phyloP scores from a whole-genome alignment of 2,797 vertebrate genomes.

The Periparus ater region DNA sequence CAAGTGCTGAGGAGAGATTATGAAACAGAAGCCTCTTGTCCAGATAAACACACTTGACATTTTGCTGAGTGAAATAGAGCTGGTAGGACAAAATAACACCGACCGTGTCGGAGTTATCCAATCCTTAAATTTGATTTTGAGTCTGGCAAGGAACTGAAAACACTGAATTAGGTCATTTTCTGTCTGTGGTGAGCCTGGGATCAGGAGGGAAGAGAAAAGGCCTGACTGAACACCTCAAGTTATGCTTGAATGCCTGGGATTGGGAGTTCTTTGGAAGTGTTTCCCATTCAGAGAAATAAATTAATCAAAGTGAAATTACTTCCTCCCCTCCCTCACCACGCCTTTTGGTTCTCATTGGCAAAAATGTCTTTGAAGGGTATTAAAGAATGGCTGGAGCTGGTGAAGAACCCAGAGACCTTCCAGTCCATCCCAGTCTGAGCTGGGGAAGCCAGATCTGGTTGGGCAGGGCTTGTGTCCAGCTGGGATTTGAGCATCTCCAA shows the following conservation, averaged over 20 bases:
- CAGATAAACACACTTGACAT: background rate
- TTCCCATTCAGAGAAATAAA: background rate
- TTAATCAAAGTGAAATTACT: background rate
- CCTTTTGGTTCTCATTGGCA: background rate
- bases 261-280: background rate
- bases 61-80: background rate
- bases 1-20: background rate
- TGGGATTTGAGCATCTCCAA: background rate
- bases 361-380: background rate
- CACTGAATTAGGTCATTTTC: background rate
- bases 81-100: background rate
- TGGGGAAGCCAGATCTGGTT: background rate
- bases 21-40: slow-evolving; percentile 15
- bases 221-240: background rate
- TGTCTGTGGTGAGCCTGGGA: background rate
- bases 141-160: background rate
- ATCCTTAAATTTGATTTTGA: slow-evolving; percentile 4
- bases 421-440: background rate
- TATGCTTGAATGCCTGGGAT: background rate
- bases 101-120: background rate
- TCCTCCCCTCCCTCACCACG: accelerated
- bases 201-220: background rate
- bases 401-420: background rate
- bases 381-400: background rate
- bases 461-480: background rate